These are phyloP conservation scores for Rhopilema esculentum DNA, from an alignment of 30 jellyfish, hydroid and myxozoan species.

Conservation along the genomic window DNA sequence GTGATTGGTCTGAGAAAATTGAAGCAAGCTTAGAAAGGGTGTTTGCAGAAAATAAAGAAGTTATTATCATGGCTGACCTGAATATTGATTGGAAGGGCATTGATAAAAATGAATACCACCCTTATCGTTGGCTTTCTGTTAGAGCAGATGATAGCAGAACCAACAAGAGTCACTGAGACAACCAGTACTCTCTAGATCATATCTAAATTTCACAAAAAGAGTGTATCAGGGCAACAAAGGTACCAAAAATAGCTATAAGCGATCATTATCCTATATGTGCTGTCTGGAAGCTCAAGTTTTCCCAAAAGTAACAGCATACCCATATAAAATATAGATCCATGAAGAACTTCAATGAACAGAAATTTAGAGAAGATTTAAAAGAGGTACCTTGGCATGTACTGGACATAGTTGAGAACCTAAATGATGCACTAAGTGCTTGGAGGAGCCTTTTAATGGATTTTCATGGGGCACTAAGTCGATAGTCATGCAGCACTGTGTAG, in stretches of 20 bases:
- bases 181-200: slow-evolving; percentile 7
- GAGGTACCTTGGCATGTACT: too few relatives aligned
- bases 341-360: background rate
- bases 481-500: background rate
- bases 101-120: background rate
- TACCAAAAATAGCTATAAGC: slow-evolving; percentile 16
- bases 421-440: slow-evolving; percentile 29
- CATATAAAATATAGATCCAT: background rate
- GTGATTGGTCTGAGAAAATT: background rate
- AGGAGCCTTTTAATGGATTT: background rate
- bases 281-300: background rate
- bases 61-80: slow-evolving; percentile 5
- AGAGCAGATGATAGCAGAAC: slow-evolving; percentile 16
- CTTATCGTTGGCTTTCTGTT: background rate
- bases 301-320: background rate
- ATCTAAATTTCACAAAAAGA: background rate
- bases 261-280: too few relatives aligned
- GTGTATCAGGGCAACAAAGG: slow-evolving; percentile 12
- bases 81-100: background rate
- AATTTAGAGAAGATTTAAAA: too few relatives aligned
- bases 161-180: slow-evolving; percentile 14
- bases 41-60: background rate
- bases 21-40: slow-evolving; percentile 5
- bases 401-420: background rate
- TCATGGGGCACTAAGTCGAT: background rate